These are phyloP conservation scores for Dipus sagitta DNA, from an alignment of 2,797 vertebrate genomes.

Conservation along the genomic window DNA sequence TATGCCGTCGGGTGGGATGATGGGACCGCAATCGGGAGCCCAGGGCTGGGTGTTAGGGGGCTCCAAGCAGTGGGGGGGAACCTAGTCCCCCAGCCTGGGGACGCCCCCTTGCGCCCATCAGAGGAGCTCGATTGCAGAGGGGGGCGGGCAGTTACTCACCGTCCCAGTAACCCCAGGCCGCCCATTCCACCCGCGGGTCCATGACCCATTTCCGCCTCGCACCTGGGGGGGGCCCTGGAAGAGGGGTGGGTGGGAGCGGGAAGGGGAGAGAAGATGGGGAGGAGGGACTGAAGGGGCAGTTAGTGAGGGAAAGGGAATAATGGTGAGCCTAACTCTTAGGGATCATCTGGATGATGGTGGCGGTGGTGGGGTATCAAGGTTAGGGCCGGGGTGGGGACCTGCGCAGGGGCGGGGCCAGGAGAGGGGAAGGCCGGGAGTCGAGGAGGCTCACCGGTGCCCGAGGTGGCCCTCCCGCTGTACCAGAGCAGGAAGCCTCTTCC, in stretches of 20 bases:
- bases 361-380: background rate
- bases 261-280: conserved; percentile 73
- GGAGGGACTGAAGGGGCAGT: conserved; percentile 81
- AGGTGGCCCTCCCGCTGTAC: conserved; percentile 90
- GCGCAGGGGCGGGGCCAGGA: conserved; percentile 58
- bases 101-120: conserved; percentile 42
- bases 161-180: conserved; percentile 83
- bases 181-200: conserved; percentile 82
- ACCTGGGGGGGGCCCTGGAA: conserved; percentile 81
- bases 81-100: conserved; percentile 13
- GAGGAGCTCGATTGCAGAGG: conserved; percentile 81
- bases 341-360: background rate
- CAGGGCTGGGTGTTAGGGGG: conserved; percentile 65
- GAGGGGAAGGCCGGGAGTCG: background rate
- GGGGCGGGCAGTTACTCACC: conserved; percentile 80
- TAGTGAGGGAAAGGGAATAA: conserved; percentile 72
- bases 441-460: conserved; percentile 88
- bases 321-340: conserved; percentile 32
- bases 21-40: conserved; percentile 82
- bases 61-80: conserved; percentile 39
- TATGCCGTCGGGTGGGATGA: conserved; percentile 75
- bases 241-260: conserved; percentile 73
- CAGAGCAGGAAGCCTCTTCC: conserved; percentile 93
- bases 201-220: conserved; percentile 82
- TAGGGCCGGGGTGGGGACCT: conserved; percentile 67